A percentile compares a stretch with the other conserved stretches of the same genome.
phyloP scores from a whole-genome alignment of 2,888 invertebrate species.

The Tachina fera region DNA sequence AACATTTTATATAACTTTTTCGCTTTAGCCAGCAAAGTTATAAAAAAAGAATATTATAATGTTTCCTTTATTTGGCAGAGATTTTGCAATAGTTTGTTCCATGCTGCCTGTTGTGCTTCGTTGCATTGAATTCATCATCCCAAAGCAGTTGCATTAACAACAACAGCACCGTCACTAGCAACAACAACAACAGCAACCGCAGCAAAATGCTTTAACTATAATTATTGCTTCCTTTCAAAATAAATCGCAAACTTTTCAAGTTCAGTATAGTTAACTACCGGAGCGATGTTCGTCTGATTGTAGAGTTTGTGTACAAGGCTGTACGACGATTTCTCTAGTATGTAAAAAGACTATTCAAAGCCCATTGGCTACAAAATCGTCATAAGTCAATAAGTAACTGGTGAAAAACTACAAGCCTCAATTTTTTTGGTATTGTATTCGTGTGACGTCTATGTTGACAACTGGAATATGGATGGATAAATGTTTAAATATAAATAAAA shows the following conservation, averaged over 20 bases:
- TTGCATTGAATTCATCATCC: conserved; percentile 56
- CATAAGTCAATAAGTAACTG: neutral
- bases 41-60: too few species aligned
- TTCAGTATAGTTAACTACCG: conserved; percentile 59
- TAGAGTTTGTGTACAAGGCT: conserved; percentile 29
- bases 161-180: conserved; percentile 15
- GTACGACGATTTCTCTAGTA: conserved; percentile 5
- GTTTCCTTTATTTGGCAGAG: conserved; percentile 43
- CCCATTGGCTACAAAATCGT: neutral
- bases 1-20: conserved; percentile 61
- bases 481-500: too few species aligned
- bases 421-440: too few species aligned
- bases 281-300: conserved; percentile 40
- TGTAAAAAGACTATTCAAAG: neutral
- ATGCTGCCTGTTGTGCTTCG: conserved; percentile 17
- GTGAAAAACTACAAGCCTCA: neutral
- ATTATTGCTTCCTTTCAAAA: conserved; percentile 78
- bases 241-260: conserved; percentile 76
- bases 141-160: conserved; percentile 44
- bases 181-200: conserved; percentile 49
- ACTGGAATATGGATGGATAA: too few species aligned
- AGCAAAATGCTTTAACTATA: conserved; percentile 73
- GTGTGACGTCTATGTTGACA: too few species aligned
- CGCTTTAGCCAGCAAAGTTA: neutral
- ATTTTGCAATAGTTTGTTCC: conserved; percentile 38